Conservation (phyloP, 1,140 invertebrate genomes). For the Popillia japonica region DNA sequence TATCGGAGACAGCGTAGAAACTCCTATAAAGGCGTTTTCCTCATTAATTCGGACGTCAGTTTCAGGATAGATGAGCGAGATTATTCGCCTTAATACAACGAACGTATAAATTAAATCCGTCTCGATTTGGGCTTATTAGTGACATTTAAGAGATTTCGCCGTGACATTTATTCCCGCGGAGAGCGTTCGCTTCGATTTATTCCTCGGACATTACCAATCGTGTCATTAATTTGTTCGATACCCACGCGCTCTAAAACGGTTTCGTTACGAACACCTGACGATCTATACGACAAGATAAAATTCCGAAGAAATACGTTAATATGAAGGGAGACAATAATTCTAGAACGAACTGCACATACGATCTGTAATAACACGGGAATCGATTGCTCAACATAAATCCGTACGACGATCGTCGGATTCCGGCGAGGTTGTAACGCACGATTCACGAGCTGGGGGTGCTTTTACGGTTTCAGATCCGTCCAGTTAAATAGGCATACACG, state of each 20-base stretch:
- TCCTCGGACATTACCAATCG: conserved; percentile 2
- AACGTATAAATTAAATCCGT: conserved; percentile 18
- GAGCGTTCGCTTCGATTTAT: not conserved
- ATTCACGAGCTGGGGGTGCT: not conserved
- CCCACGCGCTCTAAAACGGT: not conserved
- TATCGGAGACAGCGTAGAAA: no score
- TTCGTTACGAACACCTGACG: no score
- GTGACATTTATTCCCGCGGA: conserved; percentile 20
- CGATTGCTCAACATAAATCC: not conserved
- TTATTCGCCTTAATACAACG: not conserved
- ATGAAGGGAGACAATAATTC: not conserved
- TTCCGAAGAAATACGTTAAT: no score
- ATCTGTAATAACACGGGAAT: not conserved
- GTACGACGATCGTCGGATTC: not conserved
- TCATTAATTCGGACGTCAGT: not conserved
- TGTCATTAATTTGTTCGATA: conserved; percentile 13
- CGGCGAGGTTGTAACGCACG: not conserved
- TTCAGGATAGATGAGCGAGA: not conserved
- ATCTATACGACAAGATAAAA: no score
- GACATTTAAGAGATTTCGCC: conserved; percentile 23
- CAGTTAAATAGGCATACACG: not conserved
- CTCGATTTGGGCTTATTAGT: conserved; percentile 12
- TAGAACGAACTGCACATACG: not conserved
- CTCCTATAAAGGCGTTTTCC: not conserved
- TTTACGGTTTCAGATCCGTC: conserved; percentile 9